Percentiles rank a stretch among this genome's conserved stretches.
Conservation (phyloP, 2,888 invertebrate species). For the Cheilosia urbana region DNA sequence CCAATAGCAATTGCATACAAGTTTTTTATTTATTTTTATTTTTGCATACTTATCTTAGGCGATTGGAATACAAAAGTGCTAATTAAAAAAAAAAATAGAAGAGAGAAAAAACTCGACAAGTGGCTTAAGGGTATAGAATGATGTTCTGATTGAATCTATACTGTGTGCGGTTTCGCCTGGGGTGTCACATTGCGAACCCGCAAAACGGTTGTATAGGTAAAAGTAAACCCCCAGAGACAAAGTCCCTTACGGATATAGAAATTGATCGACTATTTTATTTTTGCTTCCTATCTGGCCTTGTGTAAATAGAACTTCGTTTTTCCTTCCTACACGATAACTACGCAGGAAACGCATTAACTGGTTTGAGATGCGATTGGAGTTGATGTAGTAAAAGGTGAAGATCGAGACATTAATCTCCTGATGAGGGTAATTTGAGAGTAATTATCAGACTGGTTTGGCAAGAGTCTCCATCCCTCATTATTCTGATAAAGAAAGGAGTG, state of each 20-base stretch:
- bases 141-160: constrained; percentile 11
- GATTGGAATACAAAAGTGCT: constrained; percentile 65
- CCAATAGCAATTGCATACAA: constrained; percentile 38
- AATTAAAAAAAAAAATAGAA: constrained; percentile 38
- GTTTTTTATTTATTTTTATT: constrained; percentile 41
- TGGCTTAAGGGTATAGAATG: constrained; percentile 11
- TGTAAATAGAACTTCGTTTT: constrained; percentile 15
- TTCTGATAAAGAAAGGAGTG: background rate
- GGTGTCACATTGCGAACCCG: constrained; percentile 24
- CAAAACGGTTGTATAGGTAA: background rate
- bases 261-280: constrained; percentile 25
- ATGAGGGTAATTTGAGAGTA: background rate
- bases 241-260: constrained; percentile 47
- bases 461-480: background rate
- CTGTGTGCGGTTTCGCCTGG: background rate
- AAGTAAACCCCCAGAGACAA: constrained; percentile 3
- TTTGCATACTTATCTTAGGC: constrained; percentile 41
- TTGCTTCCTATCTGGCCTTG: constrained; percentile 39
- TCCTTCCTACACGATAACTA: background rate
- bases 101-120: background rate
- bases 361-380: constrained; percentile 18
- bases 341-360: constrained; percentile 39
- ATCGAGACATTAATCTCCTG: constrained; percentile 8
- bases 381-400: background rate
- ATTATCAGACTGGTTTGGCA: constrained; percentile 25